Evolutionary conservation across 1,140 invertebrate genomes (phyloP), one percentile per base, ranked within the genome.

Genomic region (Brachionus manjavacas): DNA sequence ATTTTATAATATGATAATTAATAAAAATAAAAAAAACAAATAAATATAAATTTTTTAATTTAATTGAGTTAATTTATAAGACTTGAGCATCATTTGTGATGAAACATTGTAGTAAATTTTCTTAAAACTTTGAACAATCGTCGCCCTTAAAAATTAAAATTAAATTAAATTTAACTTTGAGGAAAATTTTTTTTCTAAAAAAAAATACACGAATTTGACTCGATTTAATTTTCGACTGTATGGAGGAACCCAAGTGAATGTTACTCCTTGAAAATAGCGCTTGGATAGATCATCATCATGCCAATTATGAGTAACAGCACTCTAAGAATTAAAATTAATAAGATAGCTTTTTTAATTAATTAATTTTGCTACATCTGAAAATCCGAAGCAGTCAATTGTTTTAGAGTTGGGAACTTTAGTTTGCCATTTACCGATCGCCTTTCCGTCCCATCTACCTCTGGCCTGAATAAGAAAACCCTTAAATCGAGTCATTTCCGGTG

Each of bases 201-300:
- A 28, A 20, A 49, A 52, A 49, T 76, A 76, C 72, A 76, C 46
- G 20, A 76, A 76, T 35, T 76, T 76, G 72, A 76, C 72, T 49
- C 72, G 4, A 39, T 76, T 76, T 20, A 76, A 46, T 76, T 76
- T 76, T 14, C 72, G 39, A 28, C 72, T 76, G 14, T 46, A 23
- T 25, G 72, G 72, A 25, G 72, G 72, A 1, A 49, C 25, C 72
- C 72, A 76, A 49, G 41, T 31, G 25, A 76, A 76, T 7, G 72
- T 76, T 28, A 76, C 41, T 28, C 16, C 23, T 20, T 46, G 6
- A 76, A 76, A 76, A 76, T 49, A 25, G 46, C n/a, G 39, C 12
- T 52, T 76, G 16, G 72, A 7, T 4, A 76, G 11, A 28, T 49
- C 72, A 49, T 49, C 23, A 28, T 76, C 72, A 25, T 46, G 41